These are phyloP conservation scores for Ctenoplectra terminalis DNA, from an alignment of 1,140 invertebrate species.

Conservation along the genomic window DNA sequence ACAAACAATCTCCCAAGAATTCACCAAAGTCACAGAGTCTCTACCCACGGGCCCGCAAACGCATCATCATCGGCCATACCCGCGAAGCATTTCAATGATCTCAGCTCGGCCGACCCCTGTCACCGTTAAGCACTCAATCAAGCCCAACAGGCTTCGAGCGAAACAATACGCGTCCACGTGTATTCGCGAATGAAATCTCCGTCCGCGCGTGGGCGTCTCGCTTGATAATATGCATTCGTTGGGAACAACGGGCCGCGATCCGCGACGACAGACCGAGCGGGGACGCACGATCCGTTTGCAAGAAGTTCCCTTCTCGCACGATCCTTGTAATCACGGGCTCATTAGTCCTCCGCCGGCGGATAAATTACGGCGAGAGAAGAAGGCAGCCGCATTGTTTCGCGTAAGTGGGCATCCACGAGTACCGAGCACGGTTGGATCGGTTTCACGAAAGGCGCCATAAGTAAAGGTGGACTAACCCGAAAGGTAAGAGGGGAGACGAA, in stretches of 20 bases:
- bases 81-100: slow-evolving; percentile 46
- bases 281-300: neutral
- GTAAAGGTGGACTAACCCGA: too few species aligned
- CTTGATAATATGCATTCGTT: slow-evolving; percentile 36
- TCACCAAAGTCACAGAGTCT: neutral
- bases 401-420: slow-evolving; percentile 44
- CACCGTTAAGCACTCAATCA: slow-evolving; percentile 53
- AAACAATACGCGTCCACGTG: slow-evolving; percentile 25
- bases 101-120: slow-evolving; percentile 28
- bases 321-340: slow-evolving; percentile 59
- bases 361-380: slow-evolving; percentile 48
- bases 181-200: slow-evolving; percentile 22
- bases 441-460: slow-evolving; percentile 49
- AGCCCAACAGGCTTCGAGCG: slow-evolving; percentile 35
- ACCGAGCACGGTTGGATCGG: slow-evolving; percentile 19
- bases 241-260: slow-evolving; percentile 5
- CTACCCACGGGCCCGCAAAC: too few species aligned
- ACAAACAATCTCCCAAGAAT: neutral
- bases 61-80: neutral
- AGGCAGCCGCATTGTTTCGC: slow-evolving; percentile 56
- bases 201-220: slow-evolving; percentile 21
- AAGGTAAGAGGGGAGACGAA: too few species aligned
- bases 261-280: slow-evolving; percentile 17
- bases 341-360: slow-evolving; percentile 58
- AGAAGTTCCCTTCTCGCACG: slow-evolving; percentile 36